Conservation (phyloP, 2,113 vertebrate genomes). For the Formicarius rufipectus region DNA sequence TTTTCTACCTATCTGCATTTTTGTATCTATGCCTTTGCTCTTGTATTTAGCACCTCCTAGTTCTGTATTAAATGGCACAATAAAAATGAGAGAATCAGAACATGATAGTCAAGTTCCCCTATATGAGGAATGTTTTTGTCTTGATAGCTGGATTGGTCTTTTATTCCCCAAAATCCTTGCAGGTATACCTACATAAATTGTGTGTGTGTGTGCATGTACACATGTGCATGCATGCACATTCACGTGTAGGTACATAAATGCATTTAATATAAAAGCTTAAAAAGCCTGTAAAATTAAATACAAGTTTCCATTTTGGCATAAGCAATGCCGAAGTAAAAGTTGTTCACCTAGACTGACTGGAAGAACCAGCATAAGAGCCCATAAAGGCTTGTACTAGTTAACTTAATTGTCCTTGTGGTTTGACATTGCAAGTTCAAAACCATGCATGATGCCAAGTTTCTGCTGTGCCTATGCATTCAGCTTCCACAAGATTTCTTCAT, state of each 20-base stretch:
- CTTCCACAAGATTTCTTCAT: neutral
- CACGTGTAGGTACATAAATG: neutral
- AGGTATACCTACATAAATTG: neutral
- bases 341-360: neutral
- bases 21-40: neutral
- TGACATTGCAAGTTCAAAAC: neutral
- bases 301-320: neutral
- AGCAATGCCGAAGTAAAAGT: neutral
- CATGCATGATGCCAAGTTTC: neutral
- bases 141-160: neutral
- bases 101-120: neutral
- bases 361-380: neutral
- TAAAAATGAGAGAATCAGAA: neutral
- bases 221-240: neutral
- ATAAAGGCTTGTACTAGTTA: conserved; percentile 19
- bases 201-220: fast-evolving
- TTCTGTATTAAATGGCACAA: neutral
- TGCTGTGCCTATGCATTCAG: neutral
- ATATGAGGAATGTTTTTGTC: neutral
- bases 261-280: neutral
- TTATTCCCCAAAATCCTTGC: neutral
- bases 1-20: neutral
- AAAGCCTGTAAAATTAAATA: neutral
- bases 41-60: neutral
- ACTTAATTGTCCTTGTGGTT: neutral